Evolutionary conservation across 2,113 vertebrate species (phyloP), one percentile per base, ranked within the genome.

Genomic region (Scomber scombrus): DNA sequence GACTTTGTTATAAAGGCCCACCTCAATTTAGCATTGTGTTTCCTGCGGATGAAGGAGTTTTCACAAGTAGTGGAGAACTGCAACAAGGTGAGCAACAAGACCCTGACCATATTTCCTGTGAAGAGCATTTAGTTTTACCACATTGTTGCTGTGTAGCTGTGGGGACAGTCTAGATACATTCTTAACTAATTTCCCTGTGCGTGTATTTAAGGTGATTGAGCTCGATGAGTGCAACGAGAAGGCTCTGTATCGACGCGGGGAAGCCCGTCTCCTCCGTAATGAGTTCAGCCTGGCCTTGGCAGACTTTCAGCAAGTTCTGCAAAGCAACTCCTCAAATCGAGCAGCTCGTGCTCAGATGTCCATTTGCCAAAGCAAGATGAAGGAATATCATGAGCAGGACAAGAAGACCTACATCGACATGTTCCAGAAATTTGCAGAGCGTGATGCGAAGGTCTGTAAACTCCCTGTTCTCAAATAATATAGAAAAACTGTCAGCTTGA

Each of bases 381-480:
- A 96, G 84, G 97, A 98, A 77, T 96, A 99, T 92, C 95, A 99
- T 0, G 97, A 99, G 84, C 91, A 93, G 47, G 98, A 99, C 94
- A 95, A 97, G 85, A 96, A 78, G 92, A 97, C 94, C 81, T 99
- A 99, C 0, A 98, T 97, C 93, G 97, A 99, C 94, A 99, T 99
- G 98, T 99, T 99, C 93, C 89, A 97, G 65, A 99, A 98, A 90
- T 99, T 99, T 64, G 98, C 98, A 0, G 97, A 98, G 86, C 95
- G 90, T 74, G 98, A 99, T 0, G 95, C 96, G 3, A 97, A 98
- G 97, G 98, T 98, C 78, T 1, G 92, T 80, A 43, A 60, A 74
- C 60, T 16, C 31, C 14, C 47, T 52, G 2, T 75, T 68, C 52
- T 75, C 58, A 65, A 62, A 62, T 62, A 55, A 73, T 45, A 26